Evolutionary conservation across 1,140 invertebrate genomes (phyloP).

Genomic region (Drosophila bocqueti): DNA sequence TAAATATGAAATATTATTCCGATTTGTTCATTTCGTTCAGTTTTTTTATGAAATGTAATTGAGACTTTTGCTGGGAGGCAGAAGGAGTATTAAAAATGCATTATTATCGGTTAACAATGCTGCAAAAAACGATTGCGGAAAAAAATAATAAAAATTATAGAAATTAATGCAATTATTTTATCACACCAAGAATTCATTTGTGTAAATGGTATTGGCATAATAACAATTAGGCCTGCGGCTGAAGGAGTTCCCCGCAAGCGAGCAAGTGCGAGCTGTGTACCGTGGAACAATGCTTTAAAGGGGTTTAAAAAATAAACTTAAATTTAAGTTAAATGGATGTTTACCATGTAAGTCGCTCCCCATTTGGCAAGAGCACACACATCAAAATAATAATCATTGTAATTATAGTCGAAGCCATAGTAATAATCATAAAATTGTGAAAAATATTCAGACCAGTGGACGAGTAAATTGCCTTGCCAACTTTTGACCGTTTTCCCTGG

Average conservation of each 20-base stretch:
- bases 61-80: conserved; percentile 2
- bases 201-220: conserved; percentile 26
- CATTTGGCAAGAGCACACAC: conserved; percentile 23
- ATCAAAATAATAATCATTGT: conserved; percentile 74
- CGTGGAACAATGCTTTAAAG: conserved; percentile 1
- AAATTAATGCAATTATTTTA: conserved; percentile 74
- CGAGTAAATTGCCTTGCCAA: conserved; percentile 68
- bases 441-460: conserved; percentile 58
- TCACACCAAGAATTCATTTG: conserved; percentile 38
- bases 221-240: conserved; percentile 38
- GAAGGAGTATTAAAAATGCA: conserved; percentile 24
- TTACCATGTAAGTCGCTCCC: conserved; percentile 32
- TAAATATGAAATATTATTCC: conserved; percentile 42
- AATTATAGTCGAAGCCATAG: conserved; percentile 67
- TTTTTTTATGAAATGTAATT: conserved; percentile 25
- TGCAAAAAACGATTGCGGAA: conserved; percentile 19
- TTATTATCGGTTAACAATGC: conserved; percentile 14
- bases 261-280: not conserved
- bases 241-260: not conserved
- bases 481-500: conserved; percentile 34
- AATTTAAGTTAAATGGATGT: conserved; percentile 41
- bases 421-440: conserved; percentile 79
- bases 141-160: conserved; percentile 34
- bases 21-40: conserved; percentile 24
- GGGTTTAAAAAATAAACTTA: conserved; percentile 13